phyloP scores from a whole-genome alignment of 2,888 invertebrate species.

The Malacosoma neustria region DNA sequence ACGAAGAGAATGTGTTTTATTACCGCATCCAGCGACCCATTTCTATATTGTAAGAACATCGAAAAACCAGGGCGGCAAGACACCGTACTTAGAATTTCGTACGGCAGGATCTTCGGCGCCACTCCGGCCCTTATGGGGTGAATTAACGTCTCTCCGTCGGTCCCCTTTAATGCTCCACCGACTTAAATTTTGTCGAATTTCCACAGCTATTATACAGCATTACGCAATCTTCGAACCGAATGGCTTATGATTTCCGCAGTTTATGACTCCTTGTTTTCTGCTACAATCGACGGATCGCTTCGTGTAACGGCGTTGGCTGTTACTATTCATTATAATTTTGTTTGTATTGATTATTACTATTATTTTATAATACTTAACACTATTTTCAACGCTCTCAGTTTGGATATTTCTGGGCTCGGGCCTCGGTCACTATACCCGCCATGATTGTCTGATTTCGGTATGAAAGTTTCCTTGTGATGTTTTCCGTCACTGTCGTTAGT shows the following conservation, averaged over 20 bases:
- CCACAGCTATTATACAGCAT: conserved; percentile 57
- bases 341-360: neutral
- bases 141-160: conserved; percentile 67
- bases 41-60: conserved; percentile 5
- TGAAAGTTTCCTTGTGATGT: too few species aligned
- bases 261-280: conserved; percentile 44
- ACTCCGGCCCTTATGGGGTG: conserved; percentile 66
- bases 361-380: neutral
- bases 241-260: conserved; percentile 62
- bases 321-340: neutral
- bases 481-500: too few species aligned
- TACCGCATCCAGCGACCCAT: neutral
- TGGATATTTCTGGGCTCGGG: too few species aligned
- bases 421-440: too few species aligned
- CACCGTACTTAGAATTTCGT: conserved; percentile 64
- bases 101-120: conserved; percentile 70
- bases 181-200: conserved; percentile 73
- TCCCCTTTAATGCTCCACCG: conserved; percentile 69
- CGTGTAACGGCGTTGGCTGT: neutral
- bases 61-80: conserved; percentile 31
- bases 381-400: too few species aligned
- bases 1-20: neutral
- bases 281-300: conserved; percentile 13
- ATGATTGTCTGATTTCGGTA: too few species aligned
- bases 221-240: conserved; percentile 51